A percentile compares a stretch with the other conserved stretches of the same genome.
These are phyloP conservation scores for Sarcophaga bullata DNA, from an alignment of 1,140 invertebrate species.

Conservation along the genomic window DNA sequence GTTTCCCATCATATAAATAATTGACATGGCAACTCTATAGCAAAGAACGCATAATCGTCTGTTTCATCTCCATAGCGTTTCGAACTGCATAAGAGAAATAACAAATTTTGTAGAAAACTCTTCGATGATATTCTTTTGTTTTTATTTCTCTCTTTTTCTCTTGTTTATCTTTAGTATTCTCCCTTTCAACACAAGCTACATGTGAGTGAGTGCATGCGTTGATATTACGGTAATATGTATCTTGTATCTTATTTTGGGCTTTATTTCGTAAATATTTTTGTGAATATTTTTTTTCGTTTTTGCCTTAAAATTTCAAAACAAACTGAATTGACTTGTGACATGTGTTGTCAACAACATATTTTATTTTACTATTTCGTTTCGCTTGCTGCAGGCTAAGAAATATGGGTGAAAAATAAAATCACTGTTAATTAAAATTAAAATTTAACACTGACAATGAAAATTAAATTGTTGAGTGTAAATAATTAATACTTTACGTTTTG, in stretches of 20 bases:
- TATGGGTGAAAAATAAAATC: background rate
- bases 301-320: slow-evolving; percentile 13
- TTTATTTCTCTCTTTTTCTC: background rate
- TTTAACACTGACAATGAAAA: slow-evolving; percentile 10
- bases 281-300: background rate
- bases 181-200: background rate
- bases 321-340: background rate
- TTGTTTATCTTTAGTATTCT: no score
- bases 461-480: background rate
- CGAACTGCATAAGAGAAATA: background rate
- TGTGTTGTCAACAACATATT: background rate
- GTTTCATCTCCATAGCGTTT: no score
- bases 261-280: slow-evolving; percentile 22
- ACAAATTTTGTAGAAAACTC: background rate
- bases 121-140: background rate
- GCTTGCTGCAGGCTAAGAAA: background rate
- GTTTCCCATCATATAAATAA: no score
- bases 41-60: no score
- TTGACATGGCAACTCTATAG: no score
- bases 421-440: background rate
- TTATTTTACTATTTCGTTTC: no score
- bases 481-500: background rate
- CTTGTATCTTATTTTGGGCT: background rate
- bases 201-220: background rate
- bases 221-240: background rate